Evolutionary conservation across 2,888 invertebrate genomes (phyloP), one percentile per base, ranked within the genome.

Genomic region (Metalampra italica): DNA sequence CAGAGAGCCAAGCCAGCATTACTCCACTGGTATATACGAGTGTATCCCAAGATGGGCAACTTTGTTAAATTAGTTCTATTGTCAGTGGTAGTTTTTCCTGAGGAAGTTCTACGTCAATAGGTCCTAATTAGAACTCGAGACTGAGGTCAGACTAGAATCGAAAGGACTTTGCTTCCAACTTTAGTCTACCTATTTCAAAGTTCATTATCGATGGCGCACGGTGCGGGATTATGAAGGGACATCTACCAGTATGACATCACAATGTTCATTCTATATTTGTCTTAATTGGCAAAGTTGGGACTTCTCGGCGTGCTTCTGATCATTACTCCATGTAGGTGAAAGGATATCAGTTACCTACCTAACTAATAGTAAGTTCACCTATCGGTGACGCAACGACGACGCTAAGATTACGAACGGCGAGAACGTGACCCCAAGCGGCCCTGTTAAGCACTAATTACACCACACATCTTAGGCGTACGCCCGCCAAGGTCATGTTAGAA

Each of bases 11-110:
- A 13, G 38, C 13, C 40, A 32, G 42, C 45, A 29, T 37, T 29
- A 22, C 22, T 22, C 22, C 5, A 22, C 22, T 22, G 22, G 22
- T 22, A 22, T 22, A 22, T 32, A 45, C 8, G n/a, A n/a, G n/a
- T n/a, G n/a, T n/a, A 40, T 32, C 29, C 30, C 37, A 12, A 45
- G 36, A 14, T 34, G 42, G 43, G 43, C 46, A 58, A 59, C 58
- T 57, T 22, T 60, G 47, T 51, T 50, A 57, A 55, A 55, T 61
- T 60, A 64, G 46, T 56, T 59, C 53, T 58, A 53, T 63, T 59
- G 55, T 68, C 56, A 50, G 22, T 22, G 52, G 52, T 62, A 61
- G 64, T 64, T 64, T 59, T 62, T 53, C 55, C 8, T 37, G 41
- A 42, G 46, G 57, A 52, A 54, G 9, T 44, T 44, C 32, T 30